Evolutionary conservation across 2,797 vertebrate genomes (phyloP), one percentile per base, ranked within the genome.

Genomic region (Takifugu ocellatus): DNA sequence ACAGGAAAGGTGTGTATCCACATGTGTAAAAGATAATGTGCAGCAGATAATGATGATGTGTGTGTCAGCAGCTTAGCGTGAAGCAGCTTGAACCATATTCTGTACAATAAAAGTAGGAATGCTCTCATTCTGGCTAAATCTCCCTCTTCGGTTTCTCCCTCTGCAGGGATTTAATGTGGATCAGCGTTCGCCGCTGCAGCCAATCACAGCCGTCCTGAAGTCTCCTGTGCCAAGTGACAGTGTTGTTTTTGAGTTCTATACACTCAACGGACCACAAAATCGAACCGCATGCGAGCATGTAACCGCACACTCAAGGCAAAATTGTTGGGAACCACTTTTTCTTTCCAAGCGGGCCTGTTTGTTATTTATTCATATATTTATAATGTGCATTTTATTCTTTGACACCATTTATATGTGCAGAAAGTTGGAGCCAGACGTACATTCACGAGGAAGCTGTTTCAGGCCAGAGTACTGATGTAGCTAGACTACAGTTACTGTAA

Each of bases 211-310:
- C 7, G 9, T 16, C 47, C 70, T 49, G 49, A 52, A 71, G 67
- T 59, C 61, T 64, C 81, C 70, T 77, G 77, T 83, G 65, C 58
- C 61, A 51, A 66, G 49, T 9, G 10, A 6, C 36, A 56, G 61
- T 66, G 66, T 72, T 54, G 71, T 73, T 79, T 85, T 72, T 64
- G 48, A 69, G 66, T 72, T 68, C 57, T 66, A 71, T 79, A 59
- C 69, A 66, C 59, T 75, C 70, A 66, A 70, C 51, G 24, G 63
- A 63, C 70, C 33, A 5, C 67, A 52, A 48, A 68, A 64, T 66
- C 59, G 65, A 74, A 81, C 72, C 76, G 78, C 68, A 72, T 42
- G 48, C 55, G 69, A 47, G 48, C 70, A 73, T 44, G 21, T 63
- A 74, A 63, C 12, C 49, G 56, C 45, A 36, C 31, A 55, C 50